Evolutionary conservation across 2,113 vertebrate genomes (phyloP).

Genomic region (Agelaius phoeniceus): DNA sequence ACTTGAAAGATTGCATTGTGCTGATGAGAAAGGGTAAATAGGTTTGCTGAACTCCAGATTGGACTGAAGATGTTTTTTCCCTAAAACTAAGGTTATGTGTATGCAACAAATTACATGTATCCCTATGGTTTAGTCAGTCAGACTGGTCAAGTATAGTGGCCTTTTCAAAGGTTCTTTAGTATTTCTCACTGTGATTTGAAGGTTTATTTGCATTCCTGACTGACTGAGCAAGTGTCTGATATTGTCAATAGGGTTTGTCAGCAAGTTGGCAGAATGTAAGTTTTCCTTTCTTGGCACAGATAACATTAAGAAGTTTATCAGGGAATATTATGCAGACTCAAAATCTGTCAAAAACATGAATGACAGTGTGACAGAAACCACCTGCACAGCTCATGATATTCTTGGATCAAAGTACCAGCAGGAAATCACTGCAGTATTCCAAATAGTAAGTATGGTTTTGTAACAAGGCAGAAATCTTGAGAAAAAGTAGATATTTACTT

Average conservation of each 20-base stretch:
- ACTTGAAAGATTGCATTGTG: background rate
- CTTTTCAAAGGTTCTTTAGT: background rate
- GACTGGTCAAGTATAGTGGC: background rate
- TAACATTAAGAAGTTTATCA: conserved; percentile 47
- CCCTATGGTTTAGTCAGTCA: background rate
- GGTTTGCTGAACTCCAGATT: background rate
- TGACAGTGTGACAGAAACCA: conserved; percentile 59
- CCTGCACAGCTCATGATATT: conserved; percentile 54
- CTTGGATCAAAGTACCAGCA: conserved; percentile 34
- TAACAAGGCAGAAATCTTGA: conserved; percentile 10
- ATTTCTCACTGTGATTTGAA: background rate
- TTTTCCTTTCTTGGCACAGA: conserved; percentile 48
- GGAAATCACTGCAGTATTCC: conserved; percentile 33
- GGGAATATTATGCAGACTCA: conserved; percentile 47
- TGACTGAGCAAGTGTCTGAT: conserved; percentile 21
- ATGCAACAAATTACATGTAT: background rate
- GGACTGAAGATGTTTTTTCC: background rate
- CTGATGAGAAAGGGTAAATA: background rate
- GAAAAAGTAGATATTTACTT: background rate
- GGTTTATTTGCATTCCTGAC: conserved; percentile 34
- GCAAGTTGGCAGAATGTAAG: conserved; percentile 41
- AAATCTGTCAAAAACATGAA: conserved; percentile 60
- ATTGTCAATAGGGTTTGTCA: conserved; percentile 24
- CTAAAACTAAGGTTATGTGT: background rate
- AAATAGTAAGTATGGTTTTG: conserved; percentile 27